phyloP scores from a whole-genome alignment of 2,888 invertebrate species.

The Heliconius ethilla region DNA sequence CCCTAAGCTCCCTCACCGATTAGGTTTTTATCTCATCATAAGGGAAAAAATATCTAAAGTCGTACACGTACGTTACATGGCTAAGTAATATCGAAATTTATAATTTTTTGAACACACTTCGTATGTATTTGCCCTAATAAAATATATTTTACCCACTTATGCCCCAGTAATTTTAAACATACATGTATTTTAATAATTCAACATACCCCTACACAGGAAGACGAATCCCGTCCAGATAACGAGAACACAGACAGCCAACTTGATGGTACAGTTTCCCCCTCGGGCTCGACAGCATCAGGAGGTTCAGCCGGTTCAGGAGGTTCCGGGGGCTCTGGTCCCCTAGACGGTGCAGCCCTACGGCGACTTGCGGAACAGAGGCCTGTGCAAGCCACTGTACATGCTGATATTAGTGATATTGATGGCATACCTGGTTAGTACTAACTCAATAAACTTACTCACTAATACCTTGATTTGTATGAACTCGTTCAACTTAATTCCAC shows the following conservation, averaged over 20 bases:
- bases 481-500: too few species aligned
- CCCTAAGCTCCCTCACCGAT: too few species aligned
- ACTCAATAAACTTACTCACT: too few species aligned
- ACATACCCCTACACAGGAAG: neutral
- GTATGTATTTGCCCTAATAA: too few species aligned
- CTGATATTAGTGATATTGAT: conserved; percentile 57
- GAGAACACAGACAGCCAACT: conserved; percentile 15
- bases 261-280: conserved; percentile 50
- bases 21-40: too few species aligned
- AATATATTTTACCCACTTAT: too few species aligned
- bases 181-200: neutral
- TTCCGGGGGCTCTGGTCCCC: conserved; percentile 87
- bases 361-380: conserved; percentile 76
- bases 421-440: conserved; percentile 61
- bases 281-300: conserved; percentile 65
- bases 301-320: conserved; percentile 72
- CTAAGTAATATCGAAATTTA: too few species aligned
- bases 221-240: conserved; percentile 7
- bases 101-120: too few species aligned
- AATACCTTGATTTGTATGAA: neutral
- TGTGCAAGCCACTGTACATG: conserved; percentile 25
- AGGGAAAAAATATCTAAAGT: too few species aligned
- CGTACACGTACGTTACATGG: too few species aligned
- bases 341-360: conserved; percentile 91
- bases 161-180: too few species aligned